A percentile compares a stretch with the other conserved stretches of the same genome.
phyloP scores from a whole-genome alignment of 2,888 invertebrate genomes.

The Dorcus parallelipipedus region DNA sequence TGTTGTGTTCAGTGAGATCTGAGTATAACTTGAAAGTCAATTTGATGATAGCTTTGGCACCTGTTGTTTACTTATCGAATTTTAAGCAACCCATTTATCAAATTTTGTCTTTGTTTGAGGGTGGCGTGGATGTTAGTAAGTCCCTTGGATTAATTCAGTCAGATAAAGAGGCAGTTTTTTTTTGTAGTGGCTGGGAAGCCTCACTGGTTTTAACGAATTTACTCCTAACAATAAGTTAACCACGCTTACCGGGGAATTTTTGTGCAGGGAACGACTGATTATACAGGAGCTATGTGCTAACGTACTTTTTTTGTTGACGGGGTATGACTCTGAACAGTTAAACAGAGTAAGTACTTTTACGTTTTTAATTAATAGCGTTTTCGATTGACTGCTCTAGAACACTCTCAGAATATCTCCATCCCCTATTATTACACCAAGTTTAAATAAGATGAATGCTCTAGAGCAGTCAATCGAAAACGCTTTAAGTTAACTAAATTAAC shows the following conservation, averaged over 20 bases:
- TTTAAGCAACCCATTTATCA: slow-evolving; percentile 47
- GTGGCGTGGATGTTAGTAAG: slow-evolving; percentile 1
- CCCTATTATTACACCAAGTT: no score
- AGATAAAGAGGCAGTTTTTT: neutral
- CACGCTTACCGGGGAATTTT: slow-evolving; percentile 47
- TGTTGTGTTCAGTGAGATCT: slow-evolving; percentile 53
- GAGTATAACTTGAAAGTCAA: slow-evolving; percentile 55
- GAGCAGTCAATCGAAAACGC: no score
- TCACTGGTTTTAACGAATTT: slow-evolving; percentile 51
- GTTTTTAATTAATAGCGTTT: neutral
- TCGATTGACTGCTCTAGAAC: neutral
- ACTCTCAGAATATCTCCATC: no score
- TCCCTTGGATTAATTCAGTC: neutral
- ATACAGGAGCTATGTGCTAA: slow-evolving; percentile 62
- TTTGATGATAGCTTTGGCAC: slow-evolving; percentile 55
- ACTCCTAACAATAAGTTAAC: slow-evolving; percentile 56
- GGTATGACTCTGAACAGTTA: slow-evolving; percentile 56
- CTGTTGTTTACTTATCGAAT: slow-evolving; percentile 55
- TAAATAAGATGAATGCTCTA: no score
- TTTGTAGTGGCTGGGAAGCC: slow-evolving; percentile 5
- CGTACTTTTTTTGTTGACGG: slow-evolving; percentile 61
- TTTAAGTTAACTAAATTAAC: no score
- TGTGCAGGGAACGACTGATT: slow-evolving; percentile 56
- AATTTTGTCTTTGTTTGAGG: slow-evolving; percentile 12
- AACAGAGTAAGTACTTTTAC: slow-evolving; percentile 46